Evolutionary conservation across 2,888 invertebrate genomes (phyloP).

Genomic region (Lithophane leautieri): DNA sequence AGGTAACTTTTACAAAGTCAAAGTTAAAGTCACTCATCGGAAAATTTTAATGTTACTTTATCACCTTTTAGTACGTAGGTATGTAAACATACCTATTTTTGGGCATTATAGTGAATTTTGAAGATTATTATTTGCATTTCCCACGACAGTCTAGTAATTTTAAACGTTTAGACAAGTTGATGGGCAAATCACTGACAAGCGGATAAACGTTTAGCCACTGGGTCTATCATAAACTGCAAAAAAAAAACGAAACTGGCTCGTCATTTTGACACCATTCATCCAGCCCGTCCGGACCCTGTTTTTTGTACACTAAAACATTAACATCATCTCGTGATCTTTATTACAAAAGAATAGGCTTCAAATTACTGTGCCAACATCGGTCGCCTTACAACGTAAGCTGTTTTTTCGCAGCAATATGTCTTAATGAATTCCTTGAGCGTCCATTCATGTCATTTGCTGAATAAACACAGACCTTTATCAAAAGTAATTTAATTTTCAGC

Average conservation of each 20-base stretch:
- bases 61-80: neutral
- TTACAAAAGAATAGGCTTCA: slow-evolving; percentile 58
- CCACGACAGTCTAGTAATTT: slow-evolving; percentile 42
- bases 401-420: slow-evolving; percentile 83
- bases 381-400: slow-evolving; percentile 60
- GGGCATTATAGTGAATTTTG: slow-evolving; percentile 20
- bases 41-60: neutral
- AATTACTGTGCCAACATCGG: slow-evolving; percentile 39
- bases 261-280: slow-evolving; percentile 90
- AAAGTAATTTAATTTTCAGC: slow-evolving; percentile 75
- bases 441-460: slow-evolving; percentile 88
- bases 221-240: slow-evolving; percentile 81
- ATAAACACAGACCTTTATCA: slow-evolving; percentile 87
- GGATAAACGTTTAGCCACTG: slow-evolving; percentile 69
- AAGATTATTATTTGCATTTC: slow-evolving; percentile 29
- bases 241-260: slow-evolving; percentile 85
- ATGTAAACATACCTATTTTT: neutral
- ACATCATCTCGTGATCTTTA: slow-evolving; percentile 51
- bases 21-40: too few species aligned
- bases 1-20: too few species aligned
- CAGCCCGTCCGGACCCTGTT: slow-evolving; percentile 80
- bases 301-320: slow-evolving; percentile 63
- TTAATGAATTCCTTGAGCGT: slow-evolving; percentile 86
- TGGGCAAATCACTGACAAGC: slow-evolving; percentile 56
- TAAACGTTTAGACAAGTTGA: slow-evolving; percentile 54